Percentiles rank a stretch among this genome's conserved stretches.
phyloP scores from a whole-genome alignment of 2,797 vertebrate species.

The Odontamblyopus rebecca region DNA sequence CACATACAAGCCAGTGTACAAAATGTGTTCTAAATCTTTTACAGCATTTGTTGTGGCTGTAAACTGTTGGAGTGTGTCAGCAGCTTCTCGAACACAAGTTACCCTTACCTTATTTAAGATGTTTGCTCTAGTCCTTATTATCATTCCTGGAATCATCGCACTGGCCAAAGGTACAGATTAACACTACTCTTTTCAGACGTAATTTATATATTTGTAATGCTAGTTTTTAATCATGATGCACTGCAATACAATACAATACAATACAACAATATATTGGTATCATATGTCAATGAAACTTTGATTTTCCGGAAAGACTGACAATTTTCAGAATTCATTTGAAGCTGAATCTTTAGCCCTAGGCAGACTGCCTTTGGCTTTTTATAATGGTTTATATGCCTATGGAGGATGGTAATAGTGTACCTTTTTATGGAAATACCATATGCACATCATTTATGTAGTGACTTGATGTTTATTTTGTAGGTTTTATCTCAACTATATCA shows the following conservation, averaged over 20 bases:
- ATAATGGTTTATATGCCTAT: constrained; percentile 88
- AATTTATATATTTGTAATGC: background rate
- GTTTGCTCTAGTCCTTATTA: constrained; percentile 78
- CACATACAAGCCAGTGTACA: too few species aligned
- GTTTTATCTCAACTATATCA: constrained; percentile 88
- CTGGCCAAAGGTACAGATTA: constrained; percentile 69
- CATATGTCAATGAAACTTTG: background rate
- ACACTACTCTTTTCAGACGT: background rate
- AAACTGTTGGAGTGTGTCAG: constrained; percentile 83
- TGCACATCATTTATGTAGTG: background rate
- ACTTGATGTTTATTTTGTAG: constrained; percentile 55
- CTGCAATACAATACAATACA: background rate
- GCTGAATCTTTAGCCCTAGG: constrained; percentile 71
- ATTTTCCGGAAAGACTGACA: constrained; percentile 79
- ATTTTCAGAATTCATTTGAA: constrained; percentile 85
- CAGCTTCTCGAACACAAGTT: constrained; percentile 77
- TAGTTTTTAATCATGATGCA: background rate
- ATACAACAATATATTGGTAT: background rate
- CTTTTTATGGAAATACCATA: background rate
- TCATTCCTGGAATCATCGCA: constrained; percentile 78
- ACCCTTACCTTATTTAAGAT: constrained; percentile 77
- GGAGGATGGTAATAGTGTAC: constrained; percentile 82
- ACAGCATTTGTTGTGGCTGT: constrained; percentile 75
- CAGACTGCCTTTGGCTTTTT: constrained; percentile 88
- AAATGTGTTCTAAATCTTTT: background rate